Conservation (phyloP, 2,888 invertebrate species). For the Gibbula magus region DNA sequence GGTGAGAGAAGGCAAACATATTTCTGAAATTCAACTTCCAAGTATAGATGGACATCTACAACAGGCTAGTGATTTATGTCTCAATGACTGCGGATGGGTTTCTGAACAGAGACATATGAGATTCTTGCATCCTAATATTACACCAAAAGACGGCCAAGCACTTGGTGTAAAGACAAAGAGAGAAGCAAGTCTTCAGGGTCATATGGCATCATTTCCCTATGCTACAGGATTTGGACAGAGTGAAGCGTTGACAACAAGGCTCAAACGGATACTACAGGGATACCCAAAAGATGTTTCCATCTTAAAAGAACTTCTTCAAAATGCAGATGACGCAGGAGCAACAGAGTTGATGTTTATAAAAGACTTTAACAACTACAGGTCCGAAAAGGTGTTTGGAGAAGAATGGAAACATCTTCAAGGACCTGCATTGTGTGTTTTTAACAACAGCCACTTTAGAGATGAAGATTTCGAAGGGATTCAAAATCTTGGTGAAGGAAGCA, state of each 20-base stretch:
- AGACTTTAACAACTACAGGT: slow-evolving; percentile 55
- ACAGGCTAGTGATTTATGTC: slow-evolving; percentile 43
- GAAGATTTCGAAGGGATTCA: slow-evolving; percentile 57
- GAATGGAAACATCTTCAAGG: slow-evolving; percentile 51
- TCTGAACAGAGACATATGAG: slow-evolving; percentile 43
- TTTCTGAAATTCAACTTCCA: slow-evolving; percentile 9
- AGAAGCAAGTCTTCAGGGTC: slow-evolving; percentile 13
- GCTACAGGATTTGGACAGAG: slow-evolving; percentile 68
- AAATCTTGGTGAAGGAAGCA: slow-evolving; percentile 58
- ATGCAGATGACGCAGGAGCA: slow-evolving; percentile 71
- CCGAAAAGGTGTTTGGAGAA: slow-evolving; percentile 12
- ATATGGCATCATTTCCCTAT: neutral
- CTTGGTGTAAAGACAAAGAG: slow-evolving; percentile 42
- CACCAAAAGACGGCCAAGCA: slow-evolving; percentile 50
- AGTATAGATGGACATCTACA: neutral
- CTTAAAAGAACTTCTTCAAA: slow-evolving; percentile 71
- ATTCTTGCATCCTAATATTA: slow-evolving; percentile 40
- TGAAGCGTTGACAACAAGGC: slow-evolving; percentile 63
- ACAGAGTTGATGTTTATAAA: slow-evolving; percentile 67
- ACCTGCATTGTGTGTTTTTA: slow-evolving; percentile 61
- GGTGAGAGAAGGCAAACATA: neutral
- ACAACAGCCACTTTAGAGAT: slow-evolving; percentile 55
- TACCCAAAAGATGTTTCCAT: slow-evolving; percentile 67
- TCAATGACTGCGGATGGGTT: slow-evolving; percentile 50
- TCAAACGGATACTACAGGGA: slow-evolving; percentile 63